Percentiles rank a stretch among this genome's conserved stretches.
phyloP scores from a whole-genome alignment of 2,113 vertebrate species.

The Notothenia rossii region DNA sequence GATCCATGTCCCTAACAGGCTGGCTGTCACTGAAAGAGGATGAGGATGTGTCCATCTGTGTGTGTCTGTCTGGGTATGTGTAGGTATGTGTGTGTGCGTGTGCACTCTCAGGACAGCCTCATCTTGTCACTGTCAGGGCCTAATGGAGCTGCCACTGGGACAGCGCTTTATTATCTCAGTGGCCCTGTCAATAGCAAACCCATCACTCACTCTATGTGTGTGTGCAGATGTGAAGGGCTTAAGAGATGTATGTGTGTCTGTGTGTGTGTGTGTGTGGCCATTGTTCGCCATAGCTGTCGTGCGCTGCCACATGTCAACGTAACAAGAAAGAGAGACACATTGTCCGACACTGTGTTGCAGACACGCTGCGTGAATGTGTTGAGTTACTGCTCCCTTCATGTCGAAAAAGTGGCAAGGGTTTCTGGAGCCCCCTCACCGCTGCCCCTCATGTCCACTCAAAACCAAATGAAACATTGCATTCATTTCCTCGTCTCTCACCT shows the following conservation, averaged over 20 bases:
- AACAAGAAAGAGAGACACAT: slow-evolving; percentile 67
- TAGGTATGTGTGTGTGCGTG: slow-evolving; percentile 48
- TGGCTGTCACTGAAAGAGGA: slow-evolving; percentile 74
- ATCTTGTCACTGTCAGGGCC: slow-evolving; percentile 81
- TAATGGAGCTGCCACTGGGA: slow-evolving; percentile 84
- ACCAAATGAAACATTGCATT: slow-evolving; percentile 78
- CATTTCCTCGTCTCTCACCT: slow-evolving; percentile 72
- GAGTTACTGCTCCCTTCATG: slow-evolving; percentile 43
- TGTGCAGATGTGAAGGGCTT: slow-evolving; percentile 26
- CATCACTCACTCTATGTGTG: slow-evolving; percentile 72
- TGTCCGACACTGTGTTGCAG: slow-evolving; percentile 17
- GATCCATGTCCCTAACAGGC: slow-evolving; percentile 78
- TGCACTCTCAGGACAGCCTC: slow-evolving; percentile 64
- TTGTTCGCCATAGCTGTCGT: background rate
- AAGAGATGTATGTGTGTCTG: slow-evolving; percentile 2
- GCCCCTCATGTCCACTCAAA: slow-evolving; percentile 74
- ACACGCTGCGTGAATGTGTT: slow-evolving; percentile 18
- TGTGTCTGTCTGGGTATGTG: slow-evolving; percentile 29
- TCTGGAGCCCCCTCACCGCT: slow-evolving; percentile 28
- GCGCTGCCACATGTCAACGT: slow-evolving; percentile 69
- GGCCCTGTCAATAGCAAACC: slow-evolving; percentile 82
- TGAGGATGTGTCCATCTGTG: slow-evolving; percentile 59
- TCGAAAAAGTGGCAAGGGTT: slow-evolving; percentile 58
- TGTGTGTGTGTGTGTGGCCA: background rate
- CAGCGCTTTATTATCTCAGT: slow-evolving; percentile 84